phyloP scores from a whole-genome alignment of 2,797 vertebrate species.

The Tarsius wallacei region DNA sequence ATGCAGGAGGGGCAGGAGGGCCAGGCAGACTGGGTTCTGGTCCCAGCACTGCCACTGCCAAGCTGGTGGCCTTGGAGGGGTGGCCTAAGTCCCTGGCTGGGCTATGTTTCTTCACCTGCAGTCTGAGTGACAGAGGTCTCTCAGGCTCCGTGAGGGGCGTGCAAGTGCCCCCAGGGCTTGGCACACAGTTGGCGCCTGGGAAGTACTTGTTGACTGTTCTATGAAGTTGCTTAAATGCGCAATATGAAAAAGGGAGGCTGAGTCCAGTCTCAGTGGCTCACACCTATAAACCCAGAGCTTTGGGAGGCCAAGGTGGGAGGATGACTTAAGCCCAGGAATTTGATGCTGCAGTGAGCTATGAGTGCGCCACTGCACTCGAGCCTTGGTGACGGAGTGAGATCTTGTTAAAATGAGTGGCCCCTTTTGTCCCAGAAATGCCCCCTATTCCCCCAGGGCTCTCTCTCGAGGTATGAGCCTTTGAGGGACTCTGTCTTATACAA shows the following conservation, averaged over 20 bases:
- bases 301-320: too few relatives aligned
- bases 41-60: not conserved
- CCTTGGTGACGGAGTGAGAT: too few relatives aligned
- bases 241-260: not conserved
- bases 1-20: not conserved
- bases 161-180: not conserved
- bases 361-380: too few relatives aligned
- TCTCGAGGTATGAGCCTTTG: not conserved
- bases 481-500: not conserved
- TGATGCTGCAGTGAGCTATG: too few relatives aligned
- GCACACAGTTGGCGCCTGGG: not conserved
- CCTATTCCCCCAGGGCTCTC: not conserved
- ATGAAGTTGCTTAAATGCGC: not conserved
- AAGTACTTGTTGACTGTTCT: not conserved
- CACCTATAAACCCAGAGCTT: too few relatives aligned
- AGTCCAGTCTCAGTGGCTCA: too few relatives aligned
- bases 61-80: accelerated
- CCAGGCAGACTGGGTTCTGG: too few relatives aligned
- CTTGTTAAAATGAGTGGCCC: not conserved
- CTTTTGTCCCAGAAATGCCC: not conserved
- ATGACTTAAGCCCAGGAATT: too few relatives aligned
- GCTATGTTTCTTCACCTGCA: not conserved
- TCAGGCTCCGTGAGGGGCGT: accelerated
- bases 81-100: not conserved
- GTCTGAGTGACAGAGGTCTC: not conserved